Percentiles rank a stretch among this genome's conserved stretches.
These are phyloP conservation scores for Erethizon dorsatum DNA, from an alignment of 2,797 vertebrate species.

Conservation along the genomic window DNA sequence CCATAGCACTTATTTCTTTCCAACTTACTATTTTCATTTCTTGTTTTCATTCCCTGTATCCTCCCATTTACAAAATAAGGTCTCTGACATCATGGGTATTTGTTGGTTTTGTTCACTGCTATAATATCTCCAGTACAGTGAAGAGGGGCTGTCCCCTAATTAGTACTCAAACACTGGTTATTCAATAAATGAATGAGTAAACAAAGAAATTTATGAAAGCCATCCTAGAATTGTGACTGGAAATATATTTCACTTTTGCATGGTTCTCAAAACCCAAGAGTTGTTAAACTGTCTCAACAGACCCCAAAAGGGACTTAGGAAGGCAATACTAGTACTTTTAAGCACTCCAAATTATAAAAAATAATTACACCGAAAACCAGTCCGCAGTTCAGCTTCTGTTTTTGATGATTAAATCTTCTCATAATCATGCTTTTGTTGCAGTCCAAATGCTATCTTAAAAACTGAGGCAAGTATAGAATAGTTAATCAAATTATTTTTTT, in stretches of 20 bases:
- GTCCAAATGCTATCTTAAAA: slow-evolving; percentile 10
- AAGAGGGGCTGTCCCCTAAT: neutral
- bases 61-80: neutral
- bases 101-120: neutral
- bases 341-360: neutral
- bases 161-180: neutral
- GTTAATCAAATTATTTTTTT: neutral
- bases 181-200: neutral
- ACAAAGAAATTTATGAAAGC: neutral
- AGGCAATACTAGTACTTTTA: neutral
- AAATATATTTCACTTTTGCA: neutral
- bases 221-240: slow-evolving; percentile 31
- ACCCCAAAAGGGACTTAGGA: neutral
- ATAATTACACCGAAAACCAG: neutral
- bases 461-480: neutral
- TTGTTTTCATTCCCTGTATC: neutral
- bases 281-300: neutral
- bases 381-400: neutral
- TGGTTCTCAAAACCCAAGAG: neutral
- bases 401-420: neutral
- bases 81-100: neutral
- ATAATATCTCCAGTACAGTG: neutral
- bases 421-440: neutral
- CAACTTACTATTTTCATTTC: neutral
- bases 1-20: neutral